Evolutionary conservation across 1,140 invertebrate genomes (phyloP).

Genomic region (Halesus radiatus): DNA sequence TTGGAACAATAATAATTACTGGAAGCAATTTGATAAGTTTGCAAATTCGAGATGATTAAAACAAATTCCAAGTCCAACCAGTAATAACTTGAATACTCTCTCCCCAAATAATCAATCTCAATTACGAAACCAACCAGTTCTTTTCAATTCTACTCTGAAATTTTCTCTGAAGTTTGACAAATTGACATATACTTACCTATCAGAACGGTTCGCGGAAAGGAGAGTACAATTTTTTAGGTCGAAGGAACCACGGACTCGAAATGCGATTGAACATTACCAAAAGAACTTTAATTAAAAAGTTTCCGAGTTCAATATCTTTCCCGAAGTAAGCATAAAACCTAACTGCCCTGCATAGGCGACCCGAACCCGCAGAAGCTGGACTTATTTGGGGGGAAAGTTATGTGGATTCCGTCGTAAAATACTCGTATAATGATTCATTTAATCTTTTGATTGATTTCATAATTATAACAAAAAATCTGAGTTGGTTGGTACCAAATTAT

Average conservation of each 20-base stretch:
- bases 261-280: conserved; percentile 34
- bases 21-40: too few species aligned
- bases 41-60: too few species aligned
- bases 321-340: conserved; percentile 37
- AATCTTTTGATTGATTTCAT: neutral
- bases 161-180: conserved; percentile 16
- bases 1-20: too few species aligned
- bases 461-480: too few species aligned
- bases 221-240: conserved; percentile 11
- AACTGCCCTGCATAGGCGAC: conserved; percentile 29
- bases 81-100: neutral
- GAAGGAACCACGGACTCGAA: conserved; percentile 15
- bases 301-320: conserved; percentile 26
- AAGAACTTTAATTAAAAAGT: conserved; percentile 45
- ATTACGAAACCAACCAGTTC: conserved; percentile 8
- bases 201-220: neutral
- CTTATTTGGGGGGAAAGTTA: neutral
- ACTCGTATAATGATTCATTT: conserved; percentile 27
- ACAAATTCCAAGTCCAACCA: too few species aligned
- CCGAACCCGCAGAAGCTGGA: conserved; percentile 7
- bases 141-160: conserved; percentile 1
- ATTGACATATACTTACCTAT: conserved; percentile 20
- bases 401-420: conserved; percentile 18
- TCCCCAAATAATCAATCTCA: conserved; percentile 23
- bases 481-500: too few species aligned